Evolutionary conservation across 2,888 invertebrate species (phyloP), one percentile per base, ranked within the genome.

Genomic region (Cremastinae sp.): DNA sequence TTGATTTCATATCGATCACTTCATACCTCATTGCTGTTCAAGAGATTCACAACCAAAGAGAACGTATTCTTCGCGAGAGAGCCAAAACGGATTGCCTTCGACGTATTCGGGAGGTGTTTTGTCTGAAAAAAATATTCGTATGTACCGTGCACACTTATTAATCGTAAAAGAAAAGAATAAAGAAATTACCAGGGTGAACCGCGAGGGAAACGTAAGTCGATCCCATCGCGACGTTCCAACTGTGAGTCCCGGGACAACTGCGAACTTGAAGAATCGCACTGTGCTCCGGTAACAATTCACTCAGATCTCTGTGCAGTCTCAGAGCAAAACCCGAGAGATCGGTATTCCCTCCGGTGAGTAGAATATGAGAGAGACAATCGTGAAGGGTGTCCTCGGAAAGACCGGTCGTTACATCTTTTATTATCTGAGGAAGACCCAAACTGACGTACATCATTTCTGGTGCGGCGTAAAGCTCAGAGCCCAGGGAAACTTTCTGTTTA

Each of bases 151-250:
- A n/a, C n/a, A n/a, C n/a, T n/a, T n/a, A n/a, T n/a, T n/a, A n/a
- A n/a, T n/a, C 4, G 22, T 5, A 8, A 62, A 35, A 45, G 9
- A 2, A 8, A 1, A 9, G 43, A 22, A 20, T 1, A 45, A 8
- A 69, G 51, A 59, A 69, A 75, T 81, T 79, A 89, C 89, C 89
- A 64, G 88, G 87, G 83, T 89, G 88, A 62, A 88, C 86, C 66
- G 88, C 86, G 80, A 90, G 84, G 79, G 88, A 87, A 80, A 90
- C 86, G 76, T 89, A 88, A 43, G 89, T 89, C 62, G 90, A 89
- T 59, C 90, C 90, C 90, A 90, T 88, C 35, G 89, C 90, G 20
- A 90, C 90, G 79, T 90, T 90, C 90, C 89, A 90, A 74, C 89
- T 90, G 75, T 88, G 88, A 35, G 87, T 87, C 72, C 89, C 89